Evolutionary conservation across 2,888 invertebrate genomes (phyloP).

Genomic region (Panzeria rudis): DNA sequence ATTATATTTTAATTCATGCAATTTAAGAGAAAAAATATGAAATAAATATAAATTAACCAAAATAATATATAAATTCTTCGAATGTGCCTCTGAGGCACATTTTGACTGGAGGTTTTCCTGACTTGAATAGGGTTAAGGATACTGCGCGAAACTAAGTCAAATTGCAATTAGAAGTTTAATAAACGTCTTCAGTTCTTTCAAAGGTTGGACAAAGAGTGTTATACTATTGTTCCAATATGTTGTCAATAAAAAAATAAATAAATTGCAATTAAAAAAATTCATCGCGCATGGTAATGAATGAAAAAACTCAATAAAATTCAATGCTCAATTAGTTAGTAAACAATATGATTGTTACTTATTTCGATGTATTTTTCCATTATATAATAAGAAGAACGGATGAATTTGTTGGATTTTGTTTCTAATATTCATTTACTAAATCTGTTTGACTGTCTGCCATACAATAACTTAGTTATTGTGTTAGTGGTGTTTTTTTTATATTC

Average conservation of each 20-base stretch:
- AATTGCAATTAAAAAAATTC: slow-evolving; percentile 45
- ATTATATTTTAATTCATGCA: too few relatives aligned
- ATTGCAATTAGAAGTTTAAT: too few relatives aligned
- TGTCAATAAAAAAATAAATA: slow-evolving; percentile 36
- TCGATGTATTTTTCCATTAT: slow-evolving; percentile 10
- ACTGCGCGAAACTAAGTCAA: too few relatives aligned
- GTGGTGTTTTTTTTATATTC: slow-evolving; percentile 18
- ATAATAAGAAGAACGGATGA: slow-evolving; percentile 7
- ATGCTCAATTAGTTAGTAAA: slow-evolving; percentile 33
- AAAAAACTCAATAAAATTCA: slow-evolving; percentile 21
- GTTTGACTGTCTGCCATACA: slow-evolving; percentile 18
- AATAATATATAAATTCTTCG: too few relatives aligned
- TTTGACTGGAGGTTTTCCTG: too few relatives aligned
- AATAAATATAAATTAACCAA: too few relatives aligned
- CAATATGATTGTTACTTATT: slow-evolving; percentile 29
- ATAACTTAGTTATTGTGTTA: slow-evolving; percentile 19
- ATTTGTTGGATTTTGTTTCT: slow-evolving; percentile 11
- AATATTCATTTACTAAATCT: background rate
- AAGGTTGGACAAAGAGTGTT: slow-evolving; percentile 38
- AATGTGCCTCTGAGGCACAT: too few relatives aligned
- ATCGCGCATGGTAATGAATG: slow-evolving; percentile 49
- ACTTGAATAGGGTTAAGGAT: too few relatives aligned
- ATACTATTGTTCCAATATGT: slow-evolving; percentile 12
- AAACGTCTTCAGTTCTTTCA: background rate
- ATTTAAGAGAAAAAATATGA: too few relatives aligned